Conservation (phyloP, 37 sponge, comb jelly and placozoan genomes). For the Eunapius fragilis region DNA sequence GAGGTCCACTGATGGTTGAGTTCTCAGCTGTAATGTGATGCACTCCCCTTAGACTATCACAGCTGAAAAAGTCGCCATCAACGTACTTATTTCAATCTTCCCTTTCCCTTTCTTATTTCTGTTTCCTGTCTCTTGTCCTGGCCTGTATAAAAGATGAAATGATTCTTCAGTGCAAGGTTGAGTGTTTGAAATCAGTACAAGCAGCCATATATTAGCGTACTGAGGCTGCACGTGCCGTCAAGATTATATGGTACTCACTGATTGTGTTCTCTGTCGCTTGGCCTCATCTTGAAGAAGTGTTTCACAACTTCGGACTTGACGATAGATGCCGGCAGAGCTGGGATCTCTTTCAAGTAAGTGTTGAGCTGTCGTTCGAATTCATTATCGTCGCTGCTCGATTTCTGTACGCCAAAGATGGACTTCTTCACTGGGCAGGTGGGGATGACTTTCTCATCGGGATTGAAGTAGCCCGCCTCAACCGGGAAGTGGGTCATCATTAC, state of each 20-base stretch:
- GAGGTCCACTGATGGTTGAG: constrained; percentile 46
- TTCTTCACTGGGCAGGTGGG: constrained; percentile 66
- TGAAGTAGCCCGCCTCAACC: constrained; percentile 67
- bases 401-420: constrained; percentile 53
- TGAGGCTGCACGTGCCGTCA: no score
- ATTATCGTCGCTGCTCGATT: constrained; percentile 32
- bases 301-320: constrained; percentile 46
- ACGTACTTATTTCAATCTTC: constrained; percentile 16
- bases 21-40: constrained; percentile 8
- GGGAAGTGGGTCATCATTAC: constrained; percentile 33
- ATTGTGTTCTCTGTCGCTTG: not conserved
- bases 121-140: not conserved
- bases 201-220: not conserved
- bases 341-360: constrained; percentile 55
- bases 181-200: not conserved
- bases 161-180: no score
- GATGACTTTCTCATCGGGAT: constrained; percentile 46
- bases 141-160: not conserved
- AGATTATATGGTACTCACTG: no score
- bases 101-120: not conserved
- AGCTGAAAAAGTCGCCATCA: no score
- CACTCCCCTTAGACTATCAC: not conserved
- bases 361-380: constrained; percentile 48
- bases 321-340: constrained; percentile 41
- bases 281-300: constrained; percentile 39